phyloP scores from a whole-genome alignment of 2,113 vertebrate species.

The Cercopithecus mona region DNA sequence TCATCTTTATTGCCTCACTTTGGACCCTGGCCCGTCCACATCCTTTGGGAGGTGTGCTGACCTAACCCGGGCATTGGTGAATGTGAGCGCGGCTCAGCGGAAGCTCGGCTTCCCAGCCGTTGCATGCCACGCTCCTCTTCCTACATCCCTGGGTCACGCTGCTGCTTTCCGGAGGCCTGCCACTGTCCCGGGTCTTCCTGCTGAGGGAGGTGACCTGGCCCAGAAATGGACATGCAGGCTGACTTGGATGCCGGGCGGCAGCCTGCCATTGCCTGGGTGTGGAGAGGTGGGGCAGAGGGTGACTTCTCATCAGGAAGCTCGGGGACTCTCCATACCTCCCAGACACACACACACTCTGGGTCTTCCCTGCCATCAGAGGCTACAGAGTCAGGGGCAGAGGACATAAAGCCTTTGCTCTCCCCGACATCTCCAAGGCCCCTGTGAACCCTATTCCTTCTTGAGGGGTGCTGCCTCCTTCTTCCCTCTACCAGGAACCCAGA shows the following conservation, averaged over 20 bases:
- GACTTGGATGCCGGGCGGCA: neutral
- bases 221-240: neutral
- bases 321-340: neutral
- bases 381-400: neutral
- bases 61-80: neutral
- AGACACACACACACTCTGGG: neutral
- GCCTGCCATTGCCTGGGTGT: neutral
- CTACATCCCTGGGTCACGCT: neutral
- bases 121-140: neutral
- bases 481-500: neutral
- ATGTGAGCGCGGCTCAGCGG: neutral
- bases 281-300: neutral
- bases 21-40: conserved; percentile 60
- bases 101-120: conserved; percentile 17
- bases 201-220: neutral
- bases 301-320: neutral
- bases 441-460: neutral
- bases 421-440: neutral
- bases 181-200: neutral
- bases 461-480: neutral
- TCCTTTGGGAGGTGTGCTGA: conserved; percentile 61
- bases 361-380: neutral
- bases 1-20: conserved; percentile 70
- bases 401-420: neutral
- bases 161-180: conserved; percentile 53